phyloP scores from a whole-genome alignment of 2,113 vertebrate species.

The Leptobrachium ailaonicum region DNA sequence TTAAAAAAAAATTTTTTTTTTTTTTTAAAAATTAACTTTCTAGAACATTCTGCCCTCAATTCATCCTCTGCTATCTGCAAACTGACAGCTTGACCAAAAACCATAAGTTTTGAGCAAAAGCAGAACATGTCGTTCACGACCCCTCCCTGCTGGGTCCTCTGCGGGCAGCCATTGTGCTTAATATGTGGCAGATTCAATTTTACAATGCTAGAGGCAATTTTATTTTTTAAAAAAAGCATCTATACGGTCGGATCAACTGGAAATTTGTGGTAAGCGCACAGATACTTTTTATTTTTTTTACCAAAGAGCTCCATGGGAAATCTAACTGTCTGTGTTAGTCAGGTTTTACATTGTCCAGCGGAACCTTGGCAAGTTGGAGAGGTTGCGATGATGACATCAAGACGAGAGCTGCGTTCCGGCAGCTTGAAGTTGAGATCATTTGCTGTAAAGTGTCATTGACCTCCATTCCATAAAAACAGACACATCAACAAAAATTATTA shows the following conservation, averaged over 20 bases:
- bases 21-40: constrained; percentile 63
- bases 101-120: constrained; percentile 67
- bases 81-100: constrained; percentile 67
- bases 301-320: not conserved
- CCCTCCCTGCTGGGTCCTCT: constrained; percentile 7
- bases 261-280: constrained; percentile 1
- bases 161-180: not conserved
- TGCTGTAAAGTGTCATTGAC: not conserved
- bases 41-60: constrained; percentile 70
- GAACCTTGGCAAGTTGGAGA: not conserved
- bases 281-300: not conserved
- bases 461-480: not conserved
- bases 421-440: not conserved
- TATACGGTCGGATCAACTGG: not conserved
- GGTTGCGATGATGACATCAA: not conserved
- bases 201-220: constrained; percentile 29
- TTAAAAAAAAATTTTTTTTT: constrained; percentile 60
- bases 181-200: constrained; percentile 39
- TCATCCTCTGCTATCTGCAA: constrained; percentile 64
- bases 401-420: not conserved
- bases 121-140: constrained; percentile 48
- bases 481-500: too few species aligned
- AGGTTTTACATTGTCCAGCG: not conserved
- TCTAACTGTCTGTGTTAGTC: not conserved
- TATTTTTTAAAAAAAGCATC: not conserved